Base-by-base conservation (phyloP, 2,888 invertebrate genomes). In the Amiota communis region DNA sequence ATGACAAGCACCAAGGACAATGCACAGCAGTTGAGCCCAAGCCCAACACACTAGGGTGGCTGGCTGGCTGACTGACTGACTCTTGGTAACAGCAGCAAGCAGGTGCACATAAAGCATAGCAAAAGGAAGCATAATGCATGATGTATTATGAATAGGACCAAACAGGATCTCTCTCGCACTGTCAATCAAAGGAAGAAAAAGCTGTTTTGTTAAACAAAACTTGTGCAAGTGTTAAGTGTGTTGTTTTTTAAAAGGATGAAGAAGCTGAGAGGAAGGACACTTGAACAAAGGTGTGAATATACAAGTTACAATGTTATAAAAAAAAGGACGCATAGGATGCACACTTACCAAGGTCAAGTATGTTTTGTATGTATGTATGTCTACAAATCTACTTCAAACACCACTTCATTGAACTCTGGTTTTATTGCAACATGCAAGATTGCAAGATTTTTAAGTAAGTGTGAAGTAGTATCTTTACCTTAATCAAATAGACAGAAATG, bases 1-100 rank as follows among this genome's bases (percentile, higher is more conserved):
- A 69, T 23, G 48, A 2, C 11, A 17, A 53, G 20, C 71, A 56
- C 36, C 59, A 70, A 56, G 69, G 63, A 72, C 59, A 13, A 56
- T 64, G 48, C 63, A 77, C 77, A 75, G 75, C 75, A 63, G 61
- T 47, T 46, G 49, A 67, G 70, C 57, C 77, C 75, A 20, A 69
- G n/a, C 4, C 10, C 36, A 36, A 36, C 36, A 36, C 36, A 36
- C 36, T 6, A 36, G 36, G 36, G 36, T 36, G 36, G 36, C 36
- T 36, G 36, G 3, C 36, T 36, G 36, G 6, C 6, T 23, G 23
- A 23, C 23, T 23, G 23, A 23, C 23, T 23, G 23, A 6, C 6
- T 20, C 48, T 51, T 53, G 68, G 36, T 8, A 69, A 69, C 12
- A 8, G 11, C 23, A 12, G n/a, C 15, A n/a, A 12, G 65, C 11